phyloP scores from a whole-genome alignment of 2,113 vertebrate genomes.

The Callipepla squamata region DNA sequence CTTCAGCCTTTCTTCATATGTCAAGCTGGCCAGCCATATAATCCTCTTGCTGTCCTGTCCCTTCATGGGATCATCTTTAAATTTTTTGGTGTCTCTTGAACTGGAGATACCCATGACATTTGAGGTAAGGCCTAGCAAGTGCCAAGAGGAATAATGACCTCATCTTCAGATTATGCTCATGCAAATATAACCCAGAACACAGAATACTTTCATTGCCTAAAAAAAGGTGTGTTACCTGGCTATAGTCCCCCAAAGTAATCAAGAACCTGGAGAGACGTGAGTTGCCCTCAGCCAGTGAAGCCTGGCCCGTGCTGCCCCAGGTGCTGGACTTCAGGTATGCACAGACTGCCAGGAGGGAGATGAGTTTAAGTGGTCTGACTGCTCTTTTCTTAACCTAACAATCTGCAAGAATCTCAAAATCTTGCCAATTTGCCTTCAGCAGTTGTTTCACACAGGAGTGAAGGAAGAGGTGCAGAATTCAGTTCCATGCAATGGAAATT shows the following conservation, averaged over 20 bases:
- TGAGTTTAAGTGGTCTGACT: neutral
- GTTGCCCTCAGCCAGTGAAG: neutral
- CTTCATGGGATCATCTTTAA: neutral
- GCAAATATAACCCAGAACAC: neutral
- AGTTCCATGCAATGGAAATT: neutral
- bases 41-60: neutral
- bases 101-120: neutral
- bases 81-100: neutral
- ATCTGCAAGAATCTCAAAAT: neutral
- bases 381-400: slow-evolving; percentile 2
- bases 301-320: neutral
- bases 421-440: slow-evolving; percentile 10
- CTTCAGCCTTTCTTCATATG: neutral
- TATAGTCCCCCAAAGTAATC: neutral
- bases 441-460: neutral
- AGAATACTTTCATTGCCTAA: neutral
- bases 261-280: neutral
- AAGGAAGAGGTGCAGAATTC: neutral
- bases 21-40: neutral
- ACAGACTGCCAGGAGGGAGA: neutral
- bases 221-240: neutral
- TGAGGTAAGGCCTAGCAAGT: neutral
- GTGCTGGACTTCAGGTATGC: neutral
- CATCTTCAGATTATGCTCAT: neutral
- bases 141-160: neutral